Percentiles rank a stretch among this genome's conserved stretches.
phyloP scores from a whole-genome alignment of 2,888 invertebrate species.

The Spodoptera exigua region DNA sequence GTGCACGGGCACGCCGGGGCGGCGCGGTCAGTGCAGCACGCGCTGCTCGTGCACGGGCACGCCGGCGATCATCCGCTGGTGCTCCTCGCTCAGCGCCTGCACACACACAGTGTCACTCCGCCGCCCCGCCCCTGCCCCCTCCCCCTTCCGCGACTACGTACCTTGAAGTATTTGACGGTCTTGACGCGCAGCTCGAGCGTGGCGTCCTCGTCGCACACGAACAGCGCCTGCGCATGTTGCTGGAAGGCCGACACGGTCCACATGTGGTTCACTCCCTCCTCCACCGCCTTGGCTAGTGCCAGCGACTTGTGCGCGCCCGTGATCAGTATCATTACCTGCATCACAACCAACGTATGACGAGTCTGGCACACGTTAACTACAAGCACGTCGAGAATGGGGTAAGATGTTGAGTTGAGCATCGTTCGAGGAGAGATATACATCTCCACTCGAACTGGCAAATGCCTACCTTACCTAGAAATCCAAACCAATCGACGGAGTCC shows the following conservation, averaged over 20 bases:
- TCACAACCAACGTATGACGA: no score
- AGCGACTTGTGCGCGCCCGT: conserved; percentile 99
- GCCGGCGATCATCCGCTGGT: conserved; percentile 93
- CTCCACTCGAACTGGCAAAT: no score
- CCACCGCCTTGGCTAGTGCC: conserved; percentile 98
- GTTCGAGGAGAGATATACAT: no score
- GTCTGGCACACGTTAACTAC: no score
- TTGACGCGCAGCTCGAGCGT: conserved; percentile 98
- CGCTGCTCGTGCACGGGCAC: conserved; percentile 76
- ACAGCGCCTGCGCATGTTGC: conserved; percentile 96
- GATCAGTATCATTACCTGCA: conserved; percentile 97
- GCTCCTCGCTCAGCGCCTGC: conserved; percentile 95
- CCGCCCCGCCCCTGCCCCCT: conserved; percentile 17
- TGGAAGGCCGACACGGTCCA: conserved; percentile 99
- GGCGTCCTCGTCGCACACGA: conserved; percentile 99
- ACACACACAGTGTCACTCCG: conserved; percentile 56
- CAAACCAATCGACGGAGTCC: no score
- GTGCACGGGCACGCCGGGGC: not conserved
- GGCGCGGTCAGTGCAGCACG: conserved; percentile 75
- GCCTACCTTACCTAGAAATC: no score
- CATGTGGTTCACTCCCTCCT: conserved; percentile 99
- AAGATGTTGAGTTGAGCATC: no score
- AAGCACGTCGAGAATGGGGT: no score
- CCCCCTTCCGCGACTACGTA: conserved; percentile 65
- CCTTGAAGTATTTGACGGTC: conserved; percentile 99